Percentiles rank a stretch among this genome's conserved stretches.
Evolutionary conservation across 2,113 vertebrate species (phyloP).

Genomic region (Phoxinus phoxinus): DNA sequence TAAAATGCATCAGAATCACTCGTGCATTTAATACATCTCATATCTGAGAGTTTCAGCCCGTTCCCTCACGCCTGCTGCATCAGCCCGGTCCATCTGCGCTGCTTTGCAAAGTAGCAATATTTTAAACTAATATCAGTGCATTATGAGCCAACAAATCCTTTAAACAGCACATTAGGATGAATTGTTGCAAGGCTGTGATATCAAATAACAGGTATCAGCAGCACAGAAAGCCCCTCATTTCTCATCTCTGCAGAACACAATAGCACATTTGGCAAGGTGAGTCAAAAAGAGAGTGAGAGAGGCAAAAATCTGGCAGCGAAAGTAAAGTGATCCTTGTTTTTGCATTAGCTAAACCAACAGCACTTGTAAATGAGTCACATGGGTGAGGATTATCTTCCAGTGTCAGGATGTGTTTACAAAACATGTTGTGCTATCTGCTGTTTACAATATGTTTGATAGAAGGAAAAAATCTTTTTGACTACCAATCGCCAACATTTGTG

Average conservation of each 20-base stretch:
- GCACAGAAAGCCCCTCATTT: constrained; percentile 56
- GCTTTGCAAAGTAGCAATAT: constrained; percentile 60
- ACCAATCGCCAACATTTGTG: background rate
- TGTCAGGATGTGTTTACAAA: constrained; percentile 31
- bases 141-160: constrained; percentile 57
- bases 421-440: constrained; percentile 28
- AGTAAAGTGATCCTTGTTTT: constrained; percentile 46
- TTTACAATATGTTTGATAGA: constrained; percentile 1
- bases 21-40: constrained; percentile 78
- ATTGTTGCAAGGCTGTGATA: constrained; percentile 63
- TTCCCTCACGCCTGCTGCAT: constrained; percentile 60
- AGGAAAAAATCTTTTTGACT: background rate
- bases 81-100: constrained; percentile 67
- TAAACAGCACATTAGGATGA: constrained; percentile 62
- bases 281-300: background rate
- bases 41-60: constrained; percentile 73
- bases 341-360: constrained; percentile 38
- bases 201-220: constrained; percentile 60
- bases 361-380: constrained; percentile 39
- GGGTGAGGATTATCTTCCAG: constrained; percentile 33
- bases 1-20: constrained; percentile 75
- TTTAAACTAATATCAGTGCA: constrained; percentile 66
- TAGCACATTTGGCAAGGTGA: constrained; percentile 46
- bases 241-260: constrained; percentile 55
- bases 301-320: background rate